Conservation (phyloP, 2,888 invertebrate species). For the Leistus spinibarbis region DNA sequence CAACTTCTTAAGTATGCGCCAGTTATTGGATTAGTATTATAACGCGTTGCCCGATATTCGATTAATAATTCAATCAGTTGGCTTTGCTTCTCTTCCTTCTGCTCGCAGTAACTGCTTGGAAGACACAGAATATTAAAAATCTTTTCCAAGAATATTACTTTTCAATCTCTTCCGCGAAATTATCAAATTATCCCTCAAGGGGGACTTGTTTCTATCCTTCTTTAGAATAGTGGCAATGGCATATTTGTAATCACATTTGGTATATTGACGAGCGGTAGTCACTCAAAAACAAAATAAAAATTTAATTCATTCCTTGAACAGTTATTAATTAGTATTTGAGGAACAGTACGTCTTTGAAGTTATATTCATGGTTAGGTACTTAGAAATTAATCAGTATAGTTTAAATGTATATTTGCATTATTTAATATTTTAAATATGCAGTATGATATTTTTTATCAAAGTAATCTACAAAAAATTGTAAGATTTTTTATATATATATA, state of each 20-base stretch:
- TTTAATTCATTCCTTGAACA: not conserved
- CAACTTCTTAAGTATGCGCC: not conserved
- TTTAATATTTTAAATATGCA: too few relatives aligned
- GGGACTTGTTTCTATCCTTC: conserved; percentile 9
- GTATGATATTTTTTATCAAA: too few relatives aligned
- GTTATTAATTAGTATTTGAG: too few relatives aligned
- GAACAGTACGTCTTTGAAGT: too few relatives aligned
- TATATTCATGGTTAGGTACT: too few relatives aligned
- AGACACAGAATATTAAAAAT: conserved; percentile 33
- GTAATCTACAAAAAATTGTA: too few relatives aligned
- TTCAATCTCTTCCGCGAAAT: conserved; percentile 29
- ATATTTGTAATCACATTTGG: not conserved
- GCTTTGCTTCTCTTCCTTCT: conserved; percentile 14
- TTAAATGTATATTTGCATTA: too few relatives aligned
- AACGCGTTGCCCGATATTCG: conserved; percentile 32
- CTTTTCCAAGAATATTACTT: conserved; percentile 38
- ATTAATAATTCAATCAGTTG: conserved; percentile 39
- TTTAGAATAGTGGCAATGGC: not conserved
- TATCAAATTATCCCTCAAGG: conserved; percentile 25
- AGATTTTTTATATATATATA: too few relatives aligned
- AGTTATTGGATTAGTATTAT: conserved; percentile 38
- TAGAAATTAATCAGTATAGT: too few relatives aligned
- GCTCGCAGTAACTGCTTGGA: not conserved
- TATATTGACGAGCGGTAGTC: not conserved
- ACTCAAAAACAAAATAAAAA: not conserved